Evolutionary conservation across 2,888 invertebrate genomes (phyloP), one percentile per base, ranked within the genome.

Genomic region (Cetonia aurata): DNA sequence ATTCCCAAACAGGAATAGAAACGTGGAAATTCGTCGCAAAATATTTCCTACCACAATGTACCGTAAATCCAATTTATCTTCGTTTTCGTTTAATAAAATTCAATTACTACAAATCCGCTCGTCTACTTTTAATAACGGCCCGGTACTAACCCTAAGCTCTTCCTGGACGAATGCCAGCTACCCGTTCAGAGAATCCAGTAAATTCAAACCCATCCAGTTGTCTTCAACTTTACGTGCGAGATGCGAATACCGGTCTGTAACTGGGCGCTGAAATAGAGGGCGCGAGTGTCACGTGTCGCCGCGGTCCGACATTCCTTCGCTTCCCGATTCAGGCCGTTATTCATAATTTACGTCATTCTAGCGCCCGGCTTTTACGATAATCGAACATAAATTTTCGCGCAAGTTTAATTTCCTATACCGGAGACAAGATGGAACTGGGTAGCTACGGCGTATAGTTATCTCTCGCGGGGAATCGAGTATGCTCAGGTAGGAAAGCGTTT

Each of bases 331-430:
- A 33, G 10, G 15, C 8, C 37, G 9, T 37, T 37, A 52, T 62
- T 62, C 62, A 48, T 62, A 62, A 15, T 62, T 62, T 48, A 65
- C 48, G 12, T 17, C 12, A 37, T 65, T 44, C 48, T 42, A 42
- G 19, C 44, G 17, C 15, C 10, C 15, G 6, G 41, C 37, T 65
- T 65, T 65, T 65, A 65, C 50, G 62, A 50, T 65, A 65, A 65
- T 65, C 62, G 50, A 37, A 41, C 62, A 41, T 65, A 65, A 65
- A 65, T 50, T 65, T 37, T 65, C 17, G 12, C 37, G 12, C 50
- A 50, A 50, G 6, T 65, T 60, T 60, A 60, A 60, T 60, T 65
- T 52, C 62, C 37, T 50, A 50, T 31, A 13, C 37, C 37, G 37
- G 37, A 10, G 37, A 37, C 37, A 10, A 37, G 8, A 37, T 37